These are phyloP conservation scores for Halocaridina rubra DNA, from an alignment of 2,888 invertebrate species.

Conservation along the genomic window DNA sequence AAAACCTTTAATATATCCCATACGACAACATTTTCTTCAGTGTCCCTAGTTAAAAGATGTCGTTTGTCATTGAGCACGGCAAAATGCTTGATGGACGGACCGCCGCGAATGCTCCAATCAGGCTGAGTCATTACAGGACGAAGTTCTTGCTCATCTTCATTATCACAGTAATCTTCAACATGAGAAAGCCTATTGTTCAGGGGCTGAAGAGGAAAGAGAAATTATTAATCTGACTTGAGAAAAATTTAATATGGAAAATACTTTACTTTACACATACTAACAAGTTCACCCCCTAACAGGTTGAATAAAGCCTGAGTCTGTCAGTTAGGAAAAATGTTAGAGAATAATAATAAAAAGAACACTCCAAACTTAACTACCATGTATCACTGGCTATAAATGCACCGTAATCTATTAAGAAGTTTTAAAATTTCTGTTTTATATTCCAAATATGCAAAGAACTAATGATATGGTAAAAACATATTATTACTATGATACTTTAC, in stretches of 20 bases:
- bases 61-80: conserved; percentile 94
- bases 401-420: too few relatives aligned
- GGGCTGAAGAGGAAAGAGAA: conserved; percentile 54
- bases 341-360: too few relatives aligned
- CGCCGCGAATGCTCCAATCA: conserved; percentile 76
- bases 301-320: too few relatives aligned
- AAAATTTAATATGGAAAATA: background rate
- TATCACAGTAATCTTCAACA: conserved; percentile 45
- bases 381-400: too few relatives aligned
- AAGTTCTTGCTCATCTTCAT: conserved; percentile 40
- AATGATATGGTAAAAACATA: too few relatives aligned
- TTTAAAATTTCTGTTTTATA: too few relatives aligned
- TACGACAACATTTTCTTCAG: conserved; percentile 87
- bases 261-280: too few relatives aligned
- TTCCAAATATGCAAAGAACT: too few relatives aligned
- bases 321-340: too few relatives aligned
- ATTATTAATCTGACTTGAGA: background rate
- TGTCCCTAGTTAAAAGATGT: conserved; percentile 95
- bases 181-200: conserved; percentile 64
- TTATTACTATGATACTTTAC: too few relatives aligned
- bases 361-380: too few relatives aligned
- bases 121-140: conserved; percentile 47
- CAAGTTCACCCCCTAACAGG: too few relatives aligned
- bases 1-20: conserved; percentile 94
- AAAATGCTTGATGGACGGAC: conserved; percentile 93